These are phyloP conservation scores for Phallusia fumigata DNA, from an alignment of 23 tunicate genomes.

Conservation along the genomic window DNA sequence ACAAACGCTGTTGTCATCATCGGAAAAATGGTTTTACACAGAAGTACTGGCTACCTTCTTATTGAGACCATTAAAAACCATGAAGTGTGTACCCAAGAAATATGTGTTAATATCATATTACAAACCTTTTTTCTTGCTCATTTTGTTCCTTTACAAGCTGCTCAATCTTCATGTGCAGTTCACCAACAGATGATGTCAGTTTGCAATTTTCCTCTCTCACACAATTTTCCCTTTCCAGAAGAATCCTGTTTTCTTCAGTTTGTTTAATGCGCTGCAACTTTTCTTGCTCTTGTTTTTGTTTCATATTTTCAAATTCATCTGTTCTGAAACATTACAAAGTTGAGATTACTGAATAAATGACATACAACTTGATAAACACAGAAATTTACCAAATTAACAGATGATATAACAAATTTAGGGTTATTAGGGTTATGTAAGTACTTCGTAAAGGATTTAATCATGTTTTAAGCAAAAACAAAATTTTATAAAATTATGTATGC, in stretches of 20 bases:
- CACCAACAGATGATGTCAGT: not conserved
- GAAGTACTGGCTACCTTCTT: too few species aligned
- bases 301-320: not conserved
- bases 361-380: slow-evolving; percentile 3
- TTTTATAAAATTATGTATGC: too few species aligned
- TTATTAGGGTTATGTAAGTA: too few species aligned
- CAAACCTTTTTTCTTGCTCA: not conserved
- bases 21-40: too few species aligned
- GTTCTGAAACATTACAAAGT: not conserved
- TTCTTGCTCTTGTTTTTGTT: not conserved
- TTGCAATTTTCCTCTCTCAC: not conserved
- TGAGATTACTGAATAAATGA: not conserved
- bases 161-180: not conserved
- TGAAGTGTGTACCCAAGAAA: too few species aligned
- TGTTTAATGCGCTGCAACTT: not conserved
- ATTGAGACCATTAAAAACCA: too few species aligned
- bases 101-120: not conserved
- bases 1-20: too few species aligned
- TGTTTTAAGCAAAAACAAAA: too few species aligned
- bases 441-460: too few species aligned
- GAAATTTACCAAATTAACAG: not conserved
- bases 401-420: too few species aligned
- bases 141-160: not conserved
- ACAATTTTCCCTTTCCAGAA: not conserved
- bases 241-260: not conserved